A percentile compares a stretch with the other conserved stretches of the same genome.
Evolutionary conservation across 2,113 vertebrate genomes (phyloP).

Genomic region (Coturnix japonica): DNA sequence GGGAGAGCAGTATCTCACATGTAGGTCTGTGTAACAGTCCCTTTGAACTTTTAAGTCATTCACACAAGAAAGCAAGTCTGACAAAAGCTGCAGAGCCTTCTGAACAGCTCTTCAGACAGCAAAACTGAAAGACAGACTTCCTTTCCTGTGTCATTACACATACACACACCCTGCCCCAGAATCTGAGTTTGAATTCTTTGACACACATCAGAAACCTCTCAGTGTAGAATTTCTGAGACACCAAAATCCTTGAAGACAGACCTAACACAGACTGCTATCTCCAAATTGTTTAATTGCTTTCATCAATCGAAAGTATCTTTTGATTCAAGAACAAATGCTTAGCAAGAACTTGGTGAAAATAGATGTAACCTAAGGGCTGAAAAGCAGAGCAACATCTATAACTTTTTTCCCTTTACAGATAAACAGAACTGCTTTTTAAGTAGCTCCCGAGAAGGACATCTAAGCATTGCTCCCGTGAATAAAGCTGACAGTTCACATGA

Average conservation of each 20-base stretch:
- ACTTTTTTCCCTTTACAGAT: conserved; percentile 38
- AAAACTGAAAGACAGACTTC: conserved; percentile 60
- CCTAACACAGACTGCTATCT: conserved; percentile 52
- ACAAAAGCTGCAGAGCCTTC: conserved; percentile 53
- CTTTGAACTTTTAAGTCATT: conserved; percentile 58
- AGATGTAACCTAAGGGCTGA: conserved; percentile 71
- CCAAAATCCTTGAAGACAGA: conserved; percentile 56
- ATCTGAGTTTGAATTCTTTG: conserved; percentile 51
- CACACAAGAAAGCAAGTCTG: conserved; percentile 55
- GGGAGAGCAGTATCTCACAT: background rate
- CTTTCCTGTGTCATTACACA: conserved; percentile 57
- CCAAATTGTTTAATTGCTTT: conserved; percentile 68
- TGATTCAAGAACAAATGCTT: conserved; percentile 71
- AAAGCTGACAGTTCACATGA: conserved; percentile 63
- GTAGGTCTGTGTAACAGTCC: conserved; percentile 17
- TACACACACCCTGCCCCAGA: conserved; percentile 17
- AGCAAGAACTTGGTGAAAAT: conserved; percentile 49
- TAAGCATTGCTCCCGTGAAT: conserved; percentile 58
- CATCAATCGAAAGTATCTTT: conserved; percentile 65
- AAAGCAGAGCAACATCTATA: conserved; percentile 36
- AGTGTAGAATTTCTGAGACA: conserved; percentile 67
- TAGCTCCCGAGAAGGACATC: conserved; percentile 64
- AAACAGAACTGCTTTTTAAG: conserved; percentile 68
- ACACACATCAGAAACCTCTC: conserved; percentile 60
- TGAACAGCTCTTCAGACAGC: conserved; percentile 61